These are phyloP conservation scores for Lathamus discolor DNA, from an alignment of 2,113 vertebrate genomes.

Conservation along the genomic window DNA sequence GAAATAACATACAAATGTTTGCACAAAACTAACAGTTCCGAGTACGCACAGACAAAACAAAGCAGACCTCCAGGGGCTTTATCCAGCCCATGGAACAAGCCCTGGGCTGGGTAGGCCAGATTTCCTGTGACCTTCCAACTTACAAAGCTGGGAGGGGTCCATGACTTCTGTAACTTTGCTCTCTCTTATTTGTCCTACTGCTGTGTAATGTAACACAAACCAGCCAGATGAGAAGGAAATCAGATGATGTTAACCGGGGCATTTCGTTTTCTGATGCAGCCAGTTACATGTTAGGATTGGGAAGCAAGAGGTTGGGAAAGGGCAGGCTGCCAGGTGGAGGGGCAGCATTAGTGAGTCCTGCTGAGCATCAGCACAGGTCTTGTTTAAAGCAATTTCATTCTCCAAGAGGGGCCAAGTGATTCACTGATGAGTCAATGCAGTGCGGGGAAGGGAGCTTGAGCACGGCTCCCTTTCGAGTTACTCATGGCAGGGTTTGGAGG, in stretches of 20 bases:
- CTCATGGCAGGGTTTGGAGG: not conserved
- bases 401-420: slow-evolving; percentile 23
- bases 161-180: not conserved
- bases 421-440: slow-evolving; percentile 30
- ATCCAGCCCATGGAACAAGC: not conserved
- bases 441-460: not conserved
- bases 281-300: not conserved
- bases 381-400: not conserved
- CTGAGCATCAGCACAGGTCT: not conserved
- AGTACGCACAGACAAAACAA: slow-evolving; percentile 70
- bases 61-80: slow-evolving; percentile 44
- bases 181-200: not conserved
- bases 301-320: not conserved
- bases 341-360: not conserved
- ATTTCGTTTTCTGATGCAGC: not conserved
- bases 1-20: slow-evolving; percentile 68
- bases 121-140: not conserved
- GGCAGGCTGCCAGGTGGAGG: not conserved
- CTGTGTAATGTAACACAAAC: not conserved
- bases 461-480: not conserved
- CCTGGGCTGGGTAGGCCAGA: not conserved
- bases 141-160: not conserved
- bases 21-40: slow-evolving; percentile 58
- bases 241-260: not conserved
- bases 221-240: not conserved